These are phyloP conservation scores for Sorex fumeus DNA, from an alignment of 2,113 vertebrate genomes.

Conservation along the genomic window DNA sequence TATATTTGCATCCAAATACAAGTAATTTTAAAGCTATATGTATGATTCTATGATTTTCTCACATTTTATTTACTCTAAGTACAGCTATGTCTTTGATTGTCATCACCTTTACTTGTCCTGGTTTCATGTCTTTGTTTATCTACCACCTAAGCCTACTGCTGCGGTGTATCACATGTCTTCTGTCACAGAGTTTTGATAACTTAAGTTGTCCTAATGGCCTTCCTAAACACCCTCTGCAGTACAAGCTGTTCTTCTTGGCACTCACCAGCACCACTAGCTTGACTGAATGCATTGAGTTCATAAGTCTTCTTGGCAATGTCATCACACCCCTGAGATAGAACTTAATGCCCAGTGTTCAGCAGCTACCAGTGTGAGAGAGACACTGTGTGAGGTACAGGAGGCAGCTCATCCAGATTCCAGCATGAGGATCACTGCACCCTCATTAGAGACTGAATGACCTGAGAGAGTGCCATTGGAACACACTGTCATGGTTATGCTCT, in stretches of 20 bases:
- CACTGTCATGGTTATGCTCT: neutral
- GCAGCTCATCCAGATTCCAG: neutral
- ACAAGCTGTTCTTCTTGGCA: conserved; percentile 77
- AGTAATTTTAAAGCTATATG: neutral
- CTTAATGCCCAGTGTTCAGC: neutral
- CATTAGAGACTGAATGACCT: neutral
- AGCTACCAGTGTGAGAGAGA: neutral
- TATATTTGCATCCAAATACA: neutral
- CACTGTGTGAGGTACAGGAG: conserved; percentile 14
- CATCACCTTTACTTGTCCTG: neutral
- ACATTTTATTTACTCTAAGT: neutral
- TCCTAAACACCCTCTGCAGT: conserved; percentile 69
- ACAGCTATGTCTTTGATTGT: neutral
- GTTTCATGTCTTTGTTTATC: neutral
- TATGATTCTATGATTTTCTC: neutral
- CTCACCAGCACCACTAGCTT: conserved; percentile 37
- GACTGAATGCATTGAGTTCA: conserved; percentile 59
- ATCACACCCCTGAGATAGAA: neutral
- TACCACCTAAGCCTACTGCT: neutral
- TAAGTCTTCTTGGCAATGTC: conserved; percentile 62
- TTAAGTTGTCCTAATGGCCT: conserved; percentile 70
- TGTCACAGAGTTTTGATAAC: conserved; percentile 58
- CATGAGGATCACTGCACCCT: conserved; percentile 26
- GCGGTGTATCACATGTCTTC: neutral
- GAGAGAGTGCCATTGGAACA: conserved; percentile 63